Base-by-base conservation (phyloP, 1,140 invertebrate genomes). In the Drosophila azteca region DNA sequence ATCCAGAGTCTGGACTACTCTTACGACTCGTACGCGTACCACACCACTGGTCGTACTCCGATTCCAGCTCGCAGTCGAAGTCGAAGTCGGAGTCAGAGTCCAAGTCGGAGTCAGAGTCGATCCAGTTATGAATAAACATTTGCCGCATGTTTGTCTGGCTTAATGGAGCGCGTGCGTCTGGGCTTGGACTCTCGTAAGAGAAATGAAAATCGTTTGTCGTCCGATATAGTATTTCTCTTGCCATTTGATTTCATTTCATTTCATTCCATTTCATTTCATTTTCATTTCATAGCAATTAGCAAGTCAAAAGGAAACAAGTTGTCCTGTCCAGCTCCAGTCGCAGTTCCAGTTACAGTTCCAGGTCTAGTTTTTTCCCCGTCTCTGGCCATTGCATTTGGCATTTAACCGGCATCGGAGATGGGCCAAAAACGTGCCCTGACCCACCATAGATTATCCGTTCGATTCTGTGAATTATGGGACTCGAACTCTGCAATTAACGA, bases 111-210 rank as follows among this genome's bases (percentile, higher is more conserved):
- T 71, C 45, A 51, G 58, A 51, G 70, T 79, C 80, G 58, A 11
- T 50, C 57, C 80, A 58, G 74, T 84, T 85, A 85, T 85, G 82
- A 85, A 85, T 85, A 85, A 85, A 85, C 82, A 85, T 85, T 77
- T 67, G 82, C 57, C 74, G 73, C 74, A 80, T 81, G 77, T 80
- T 65, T 68, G 77, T 53, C 66, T 63, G 66, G 66, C 43, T 70
- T 85, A 72, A 84, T 77, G 77, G 74, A 73, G 53, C 58, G 71
- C 63, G 67, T 75, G 80, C 63, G 53, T 53, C 58, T 57, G 49
- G 66, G 45, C 35, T 43, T 53, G 53, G 41, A 50, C 45, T 60
- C 17, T 60, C 17, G 77, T 51, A 59, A 59, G 59, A 51, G 73
- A 79, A 79, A 80, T 59, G 55, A 46, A 79, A 80, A 64, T 62